Evolutionary conservation across 30 jellyfish, hydroid and myxozoan genomes (phyloP), one percentile per base, ranked within the genome.

Genomic region (Aurelia coerulea): DNA sequence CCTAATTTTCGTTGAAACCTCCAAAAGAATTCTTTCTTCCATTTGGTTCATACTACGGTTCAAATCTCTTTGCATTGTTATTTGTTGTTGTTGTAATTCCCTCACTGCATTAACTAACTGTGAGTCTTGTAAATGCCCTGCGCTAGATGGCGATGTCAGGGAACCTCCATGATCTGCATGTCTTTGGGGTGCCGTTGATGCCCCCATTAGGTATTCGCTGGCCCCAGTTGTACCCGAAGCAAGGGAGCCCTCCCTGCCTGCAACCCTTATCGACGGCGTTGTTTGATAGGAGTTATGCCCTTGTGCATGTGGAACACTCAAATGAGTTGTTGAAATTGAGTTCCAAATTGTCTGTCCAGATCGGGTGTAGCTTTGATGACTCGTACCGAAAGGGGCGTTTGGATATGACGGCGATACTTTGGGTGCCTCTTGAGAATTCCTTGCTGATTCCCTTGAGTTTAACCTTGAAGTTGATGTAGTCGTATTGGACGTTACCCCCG

Each of bases 51-150:
- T 73, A 54, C 79, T 63, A 18, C 93, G 54, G 66, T 53, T 41
- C 34, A 84, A 13, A 29, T 84, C 93, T 10, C 93, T 49, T 67
- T 84, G 93, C 93, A 84, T 84, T 58, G 93, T 74, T 14, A 84
- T 84, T 32, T 84, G 93, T 74, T 84, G 93, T 73, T 84, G 87
- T 64, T 84, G 93, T 64, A 84, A 78, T 68, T 84, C 93, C 19
- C 93, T 54, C 33, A 84, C 93, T 0, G 93, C 93, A 46, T 84
- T 71, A 6, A 73, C 83, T 42, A 84, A 67, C 52, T 78, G 82
- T 32, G 93, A 63, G 33, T 84, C 81, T 8, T 29, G 67, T n/a
- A 5, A 71, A 59, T 66, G 49, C 29, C 18, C 75, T 5, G 73
- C 86, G n/a, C 37, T 66, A 10, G 46, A 9, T 32, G 76, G 46